Conservation (phyloP, 2,113 vertebrate species). For the Paramisgurnus dabryanus region DNA sequence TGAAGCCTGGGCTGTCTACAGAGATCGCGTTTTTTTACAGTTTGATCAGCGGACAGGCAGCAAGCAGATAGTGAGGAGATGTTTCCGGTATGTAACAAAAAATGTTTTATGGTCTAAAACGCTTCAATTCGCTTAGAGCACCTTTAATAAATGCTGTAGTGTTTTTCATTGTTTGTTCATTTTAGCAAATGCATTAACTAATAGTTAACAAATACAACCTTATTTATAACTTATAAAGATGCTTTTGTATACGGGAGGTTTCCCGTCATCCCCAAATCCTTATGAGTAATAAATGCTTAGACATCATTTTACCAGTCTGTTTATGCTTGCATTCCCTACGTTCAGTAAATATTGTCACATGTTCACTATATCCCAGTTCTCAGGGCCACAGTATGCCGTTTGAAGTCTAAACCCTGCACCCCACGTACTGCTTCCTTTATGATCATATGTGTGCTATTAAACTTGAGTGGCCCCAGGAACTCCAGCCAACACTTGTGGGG, state of each 20-base stretch:
- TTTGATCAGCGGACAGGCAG: too few relatives aligned
- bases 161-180: too few relatives aligned
- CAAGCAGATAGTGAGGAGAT: too few relatives aligned
- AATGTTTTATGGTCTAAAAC: too few relatives aligned
- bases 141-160: too few relatives aligned
- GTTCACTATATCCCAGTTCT: slow-evolving; percentile 35
- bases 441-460: slow-evolving; percentile 53
- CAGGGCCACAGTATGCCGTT: slow-evolving; percentile 49
- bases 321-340: neutral
- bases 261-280: neutral
- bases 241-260: neutral
- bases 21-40: too few relatives aligned
- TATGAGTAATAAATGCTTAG: neutral
- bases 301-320: neutral
- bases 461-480: slow-evolving; percentile 42
- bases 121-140: too few relatives aligned
- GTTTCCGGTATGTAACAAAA: too few relatives aligned
- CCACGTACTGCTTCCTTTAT: slow-evolving; percentile 49
- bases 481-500: slow-evolving; percentile 27
- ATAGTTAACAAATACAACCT: too few relatives aligned
- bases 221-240: too few relatives aligned
- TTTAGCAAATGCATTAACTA: too few relatives aligned
- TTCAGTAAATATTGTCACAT: slow-evolving; percentile 36
- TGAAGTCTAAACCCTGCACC: slow-evolving; percentile 46
- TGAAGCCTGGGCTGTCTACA: too few relatives aligned